Evolutionary conservation across 1,140 invertebrate species (phyloP).

Genomic region (Neelides sp.): DNA sequence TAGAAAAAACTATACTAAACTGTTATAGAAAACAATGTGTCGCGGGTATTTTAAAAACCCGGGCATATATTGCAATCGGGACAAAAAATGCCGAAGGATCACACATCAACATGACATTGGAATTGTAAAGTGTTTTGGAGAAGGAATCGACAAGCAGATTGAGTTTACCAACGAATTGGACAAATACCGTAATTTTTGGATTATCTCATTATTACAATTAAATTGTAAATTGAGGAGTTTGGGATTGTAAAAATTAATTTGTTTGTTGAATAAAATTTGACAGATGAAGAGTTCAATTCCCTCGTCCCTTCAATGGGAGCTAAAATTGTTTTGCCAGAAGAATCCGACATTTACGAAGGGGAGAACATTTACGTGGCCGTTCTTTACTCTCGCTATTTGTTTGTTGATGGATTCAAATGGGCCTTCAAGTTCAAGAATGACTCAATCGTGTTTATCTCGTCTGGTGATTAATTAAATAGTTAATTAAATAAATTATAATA

Average conservation of each 20-base stretch:
- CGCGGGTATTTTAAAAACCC: conserved; percentile 17
- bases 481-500: neutral
- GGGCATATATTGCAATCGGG: conserved; percentile 11
- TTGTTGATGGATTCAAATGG: no score
- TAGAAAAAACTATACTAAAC: neutral
- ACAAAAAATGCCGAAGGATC: conserved; percentile 12
- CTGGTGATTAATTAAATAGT: neutral
- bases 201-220: neutral
- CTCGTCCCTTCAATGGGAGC: neutral
- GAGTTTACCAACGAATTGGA: conserved; percentile 3
- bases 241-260: neutral
- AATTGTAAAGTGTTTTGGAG: conserved; percentile 15
- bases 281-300: no score
- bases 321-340: neutral
- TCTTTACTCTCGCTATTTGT: no score
- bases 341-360: no score
- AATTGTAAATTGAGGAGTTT: neutral
- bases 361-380: no score
- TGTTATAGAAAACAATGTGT: conserved; percentile 14
- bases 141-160: conserved; percentile 15
- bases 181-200: neutral
- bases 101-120: conserved; percentile 12
- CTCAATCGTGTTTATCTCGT: no score
- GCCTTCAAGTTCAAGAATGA: no score
- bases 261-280: neutral